Conservation (phyloP, 2,113 vertebrate genomes). For the Mystacornis crossleyi region DNA sequence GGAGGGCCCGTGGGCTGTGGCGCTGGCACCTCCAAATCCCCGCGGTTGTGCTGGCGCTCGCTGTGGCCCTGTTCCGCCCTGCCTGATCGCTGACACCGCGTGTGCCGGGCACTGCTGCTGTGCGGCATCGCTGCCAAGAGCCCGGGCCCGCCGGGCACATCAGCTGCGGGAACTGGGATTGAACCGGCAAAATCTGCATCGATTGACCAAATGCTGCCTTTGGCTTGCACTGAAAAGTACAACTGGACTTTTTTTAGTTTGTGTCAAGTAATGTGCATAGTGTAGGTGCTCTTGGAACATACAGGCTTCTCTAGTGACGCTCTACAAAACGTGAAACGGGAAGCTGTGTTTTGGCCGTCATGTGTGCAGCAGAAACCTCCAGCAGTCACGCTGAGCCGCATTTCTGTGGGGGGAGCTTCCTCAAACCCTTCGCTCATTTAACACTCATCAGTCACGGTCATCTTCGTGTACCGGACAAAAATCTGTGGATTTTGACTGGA, state of each 20-base stretch:
- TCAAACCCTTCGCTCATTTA: not conserved
- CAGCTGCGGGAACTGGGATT: fast-evolving
- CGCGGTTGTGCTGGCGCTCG: fast-evolving
- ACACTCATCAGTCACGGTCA: fast-evolving
- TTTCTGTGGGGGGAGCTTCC: not conserved
- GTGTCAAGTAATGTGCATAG: fast-evolving
- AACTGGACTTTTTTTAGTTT: fast-evolving
- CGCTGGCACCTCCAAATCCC: fast-evolving
- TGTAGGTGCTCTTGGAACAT: fast-evolving
- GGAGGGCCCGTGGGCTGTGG: not conserved
- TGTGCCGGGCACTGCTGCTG: fast-evolving
- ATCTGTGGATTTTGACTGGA: not conserved
- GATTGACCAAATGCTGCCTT: not conserved
- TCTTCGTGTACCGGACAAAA: fast-evolving
- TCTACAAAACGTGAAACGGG: fast-evolving
- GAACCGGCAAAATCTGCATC: not conserved
- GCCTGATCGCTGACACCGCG: fast-evolving
- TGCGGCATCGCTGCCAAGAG: fast-evolving
- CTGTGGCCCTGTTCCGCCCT: fast-evolving
- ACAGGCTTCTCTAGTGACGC: fast-evolving
- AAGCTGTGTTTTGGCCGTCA: not conserved
- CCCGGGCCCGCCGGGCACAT: not conserved
- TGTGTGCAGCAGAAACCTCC: not conserved
- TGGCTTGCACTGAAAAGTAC: not conserved
- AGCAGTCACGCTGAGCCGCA: fast-evolving